Evolutionary conservation across 92 coral and sea anemone genomes (phyloP), one percentile per base, ranked within the genome.

Genomic region (Plumapathes pennacea): DNA sequence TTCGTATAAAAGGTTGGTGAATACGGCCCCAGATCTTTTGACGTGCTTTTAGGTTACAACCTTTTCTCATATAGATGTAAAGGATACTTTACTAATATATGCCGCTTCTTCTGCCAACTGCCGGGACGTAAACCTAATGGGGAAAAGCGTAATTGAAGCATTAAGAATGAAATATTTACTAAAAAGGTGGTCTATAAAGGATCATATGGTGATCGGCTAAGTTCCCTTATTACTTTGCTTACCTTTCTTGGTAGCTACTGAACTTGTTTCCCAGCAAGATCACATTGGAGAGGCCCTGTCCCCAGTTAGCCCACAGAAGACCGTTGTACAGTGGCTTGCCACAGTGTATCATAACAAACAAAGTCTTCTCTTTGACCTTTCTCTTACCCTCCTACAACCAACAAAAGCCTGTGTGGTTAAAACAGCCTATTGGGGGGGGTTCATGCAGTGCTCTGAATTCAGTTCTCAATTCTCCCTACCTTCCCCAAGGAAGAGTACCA

Each of bases 231-330:
- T n/a, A 22, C 24, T 4, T 13, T 38, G 2, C 29, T 4, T 39
- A 87, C 95, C 96, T 80, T 64, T 84, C 81, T 56, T 80, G 59
- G 76, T 92, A 92, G 69, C 90, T 81, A 24, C 74, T 62, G 51
- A 92, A 92, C 21, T 81, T 73, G 54, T 92, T 92, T n/a, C 98
- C 98, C 48, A 92, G 67, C 60, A 92, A 76, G 10, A 88, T 55
- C 27, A 92, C 73, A 75, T 89, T 81, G 49, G 57, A 44, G 23
- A 92, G 62, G 26, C 53, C 42, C 20, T 58, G 79, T 18, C 89
- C 89, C 98, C 98, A 92, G 57, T 92, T 92, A 8, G 97, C 91
- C 98, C 98, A 92, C 34, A 92, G 69, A 24, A 92, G 69, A 65
- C 85, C 89, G 51, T 92, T 92, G 42, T 92, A 92, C 39, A 92